Percentiles rank a stretch among this genome's conserved stretches.
phyloP scores from a whole-genome alignment of 1,140 invertebrate genomes.

The Euglossa dilemma region DNA sequence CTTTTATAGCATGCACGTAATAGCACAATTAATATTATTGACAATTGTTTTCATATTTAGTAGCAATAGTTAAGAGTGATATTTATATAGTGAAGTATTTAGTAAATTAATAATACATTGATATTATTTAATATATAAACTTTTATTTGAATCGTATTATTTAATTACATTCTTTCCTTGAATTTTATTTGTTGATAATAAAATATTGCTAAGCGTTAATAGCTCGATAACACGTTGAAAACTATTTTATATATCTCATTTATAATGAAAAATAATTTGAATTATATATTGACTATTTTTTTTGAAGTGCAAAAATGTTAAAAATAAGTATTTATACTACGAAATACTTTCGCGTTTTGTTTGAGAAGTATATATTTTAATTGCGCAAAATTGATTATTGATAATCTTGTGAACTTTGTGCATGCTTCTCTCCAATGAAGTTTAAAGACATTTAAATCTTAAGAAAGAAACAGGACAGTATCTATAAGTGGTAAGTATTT shows the following conservation, averaged over 20 bases:
- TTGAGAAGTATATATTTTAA: not conserved
- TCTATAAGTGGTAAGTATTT: not conserved
- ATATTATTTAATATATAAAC: too few species aligned
- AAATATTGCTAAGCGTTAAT: not conserved
- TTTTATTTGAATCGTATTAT: too few species aligned
- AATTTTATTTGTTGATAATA: not conserved
- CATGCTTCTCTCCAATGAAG: too few species aligned
- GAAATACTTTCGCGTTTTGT: not conserved
- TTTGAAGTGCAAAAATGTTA: not conserved
- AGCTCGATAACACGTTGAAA: not conserved
- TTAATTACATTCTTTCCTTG: not conserved
- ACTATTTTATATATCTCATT: not conserved
- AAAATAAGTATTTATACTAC: not conserved
- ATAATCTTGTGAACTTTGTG: conserved; percentile 27
- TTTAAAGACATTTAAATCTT: not conserved
- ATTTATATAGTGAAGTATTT: not conserved
- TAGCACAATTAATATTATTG: not conserved
- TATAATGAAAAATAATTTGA: not conserved
- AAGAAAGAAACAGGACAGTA: not conserved
- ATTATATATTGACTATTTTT: not conserved
- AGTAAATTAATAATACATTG: too few species aligned
- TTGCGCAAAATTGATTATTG: not conserved
- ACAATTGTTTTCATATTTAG: too few species aligned
- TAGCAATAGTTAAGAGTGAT: not conserved
- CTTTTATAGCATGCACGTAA: not conserved